Conservation (phyloP, 35 echinoderm and acorn worm genomes). For the Diadema setosum region DNA sequence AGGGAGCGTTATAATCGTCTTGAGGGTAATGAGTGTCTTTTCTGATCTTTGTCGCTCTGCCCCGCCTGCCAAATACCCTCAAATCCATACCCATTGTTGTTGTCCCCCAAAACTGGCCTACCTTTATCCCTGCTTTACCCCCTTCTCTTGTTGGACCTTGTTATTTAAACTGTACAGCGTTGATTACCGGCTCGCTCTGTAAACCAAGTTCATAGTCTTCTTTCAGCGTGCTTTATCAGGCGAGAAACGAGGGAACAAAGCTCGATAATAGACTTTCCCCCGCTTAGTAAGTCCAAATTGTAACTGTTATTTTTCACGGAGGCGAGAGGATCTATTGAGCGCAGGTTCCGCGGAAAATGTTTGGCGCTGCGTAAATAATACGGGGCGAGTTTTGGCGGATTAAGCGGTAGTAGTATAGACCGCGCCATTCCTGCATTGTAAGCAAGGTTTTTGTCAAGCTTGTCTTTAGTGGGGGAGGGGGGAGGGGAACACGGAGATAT, state of each 20-base stretch:
- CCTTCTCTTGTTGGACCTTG: not conserved
- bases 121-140: not conserved
- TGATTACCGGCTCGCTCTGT: not conserved
- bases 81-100: not conserved
- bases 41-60: not conserved
- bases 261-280: not conserved
- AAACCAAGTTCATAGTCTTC: not conserved
- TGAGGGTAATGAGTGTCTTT: not conserved
- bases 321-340: too few species aligned
- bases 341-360: too few species aligned
- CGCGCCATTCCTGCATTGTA: too few species aligned
- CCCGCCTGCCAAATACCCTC: not conserved
- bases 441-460: too few species aligned
- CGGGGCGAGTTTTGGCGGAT: too few species aligned
- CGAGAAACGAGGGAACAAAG: not conserved
- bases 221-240: not conserved
- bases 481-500: too few species aligned
- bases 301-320: conserved; percentile 11
- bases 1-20: too few species aligned
- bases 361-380: too few species aligned
- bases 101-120: not conserved
- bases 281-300: not conserved
- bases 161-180: not conserved
- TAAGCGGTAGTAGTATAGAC: too few species aligned
- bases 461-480: too few species aligned